Evolutionary conservation across 2,113 vertebrate genomes (phyloP), one percentile per base, ranked within the genome.

Genomic region (Jacana jacana): DNA sequence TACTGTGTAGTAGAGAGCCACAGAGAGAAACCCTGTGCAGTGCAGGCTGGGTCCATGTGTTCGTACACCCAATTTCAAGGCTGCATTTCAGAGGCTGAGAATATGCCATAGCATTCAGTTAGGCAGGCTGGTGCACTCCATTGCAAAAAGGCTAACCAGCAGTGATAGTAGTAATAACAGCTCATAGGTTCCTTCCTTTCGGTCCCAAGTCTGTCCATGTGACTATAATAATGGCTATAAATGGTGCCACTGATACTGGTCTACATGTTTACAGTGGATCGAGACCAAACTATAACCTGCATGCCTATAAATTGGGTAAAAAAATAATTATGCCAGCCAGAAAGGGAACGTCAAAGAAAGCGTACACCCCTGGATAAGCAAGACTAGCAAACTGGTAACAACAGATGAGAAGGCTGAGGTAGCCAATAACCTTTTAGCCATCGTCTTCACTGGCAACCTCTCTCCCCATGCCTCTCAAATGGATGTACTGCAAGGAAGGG

Each of bases 21-120:
- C 58, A 77, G 40, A 70, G 25, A 23, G 48, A 60, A 75, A 51
- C 19, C 39, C 63, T 44, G 49, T n/a, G n/a, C 81, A 64, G 11
- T 60, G 57, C 78, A 79, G 48, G 12, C 52, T 57, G 23, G 44
- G 51, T 81, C 60, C 31, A 37, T 4, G 10, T 17, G 9, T 27
- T 61, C 27, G 8, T 19, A 52, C 9, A 23, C 16, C 0, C 0
- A 0, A n/a, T 69, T 71, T 71, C 70, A 44, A 40, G 42, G 20
- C 31, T 57, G 20, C 57, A 17, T n/a, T 76, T 33, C 52, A 25
- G 12, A 72, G 23, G 42, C 63, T 44, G 35, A 60, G 31, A 72
- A 76, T 76, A n/a, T 20, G 28, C 24, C 61, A 24, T 1, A 15
- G 54, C 17, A 69, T n/a, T 84, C 55, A 25, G 24, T 2, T 39